Conservation (phyloP, 92 coral and sea anemone genomes). For the Epizoanthus fatuus region DNA sequence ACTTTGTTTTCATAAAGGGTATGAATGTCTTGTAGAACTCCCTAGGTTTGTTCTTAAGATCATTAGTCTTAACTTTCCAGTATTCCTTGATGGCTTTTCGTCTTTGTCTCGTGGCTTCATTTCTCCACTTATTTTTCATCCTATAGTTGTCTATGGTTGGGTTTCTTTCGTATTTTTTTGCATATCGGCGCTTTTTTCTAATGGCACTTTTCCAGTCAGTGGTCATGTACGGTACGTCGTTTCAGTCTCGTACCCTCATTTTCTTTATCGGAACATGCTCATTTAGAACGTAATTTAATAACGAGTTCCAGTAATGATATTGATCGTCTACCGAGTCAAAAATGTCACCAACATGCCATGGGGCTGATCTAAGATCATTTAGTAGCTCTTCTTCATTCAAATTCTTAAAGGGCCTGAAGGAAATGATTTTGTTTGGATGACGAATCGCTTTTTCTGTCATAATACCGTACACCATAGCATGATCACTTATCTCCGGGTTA, state of each 20-base stretch:
- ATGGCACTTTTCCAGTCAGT: constrained; percentile 61
- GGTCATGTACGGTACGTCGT: constrained; percentile 67
- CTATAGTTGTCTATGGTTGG: constrained; percentile 23
- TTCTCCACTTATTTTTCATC: constrained; percentile 12
- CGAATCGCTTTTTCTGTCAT: not conserved
- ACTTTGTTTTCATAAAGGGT: constrained; percentile 31
- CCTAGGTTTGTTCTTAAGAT: constrained; percentile 35
- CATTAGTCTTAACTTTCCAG: constrained; percentile 14
- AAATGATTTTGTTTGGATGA: constrained; percentile 26
- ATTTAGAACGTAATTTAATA: constrained; percentile 44
- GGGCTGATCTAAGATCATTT: constrained; percentile 38
- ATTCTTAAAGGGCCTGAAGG: constrained; percentile 52
- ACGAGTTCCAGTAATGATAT: constrained; percentile 38
- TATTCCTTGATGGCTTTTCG: constrained; percentile 47
- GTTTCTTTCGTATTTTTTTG: constrained; percentile 37
- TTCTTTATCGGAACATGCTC: constrained; percentile 50
- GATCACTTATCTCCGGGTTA: constrained; percentile 54
- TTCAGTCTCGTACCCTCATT: constrained; percentile 56
- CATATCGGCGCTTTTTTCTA: constrained; percentile 28
- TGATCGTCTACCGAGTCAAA: constrained; percentile 58
- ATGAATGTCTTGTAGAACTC: constrained; percentile 32
- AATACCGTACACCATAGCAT: constrained; percentile 37
- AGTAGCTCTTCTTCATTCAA: constrained; percentile 35
- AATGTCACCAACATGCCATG: constrained; percentile 63
- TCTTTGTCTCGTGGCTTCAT: constrained; percentile 39